Evolutionary conservation across 2,888 invertebrate species (phyloP).

Genomic region (Leptopterna dolabrata): DNA sequence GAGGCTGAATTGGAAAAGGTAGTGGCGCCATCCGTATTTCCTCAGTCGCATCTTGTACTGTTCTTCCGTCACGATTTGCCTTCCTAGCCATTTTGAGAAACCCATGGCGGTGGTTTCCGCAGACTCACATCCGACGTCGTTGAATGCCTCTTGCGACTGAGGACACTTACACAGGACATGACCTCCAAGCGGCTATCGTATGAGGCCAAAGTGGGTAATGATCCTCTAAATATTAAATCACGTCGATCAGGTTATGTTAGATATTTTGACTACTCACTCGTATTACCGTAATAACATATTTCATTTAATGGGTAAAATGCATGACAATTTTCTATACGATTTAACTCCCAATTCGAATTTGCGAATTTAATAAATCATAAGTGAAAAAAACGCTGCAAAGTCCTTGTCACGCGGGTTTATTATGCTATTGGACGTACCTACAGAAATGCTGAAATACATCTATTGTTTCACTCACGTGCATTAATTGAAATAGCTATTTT

Average conservation of each 20-base stretch:
- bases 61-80: background rate
- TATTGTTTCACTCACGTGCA: too few species aligned
- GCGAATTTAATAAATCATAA: too few species aligned
- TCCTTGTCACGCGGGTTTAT: too few species aligned
- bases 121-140: background rate
- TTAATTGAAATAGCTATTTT: too few species aligned
- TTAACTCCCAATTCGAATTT: too few species aligned
- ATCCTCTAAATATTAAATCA: background rate
- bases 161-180: background rate
- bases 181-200: background rate
- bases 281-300: too few species aligned
- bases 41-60: background rate
- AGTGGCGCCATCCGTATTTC: constrained; percentile 16
- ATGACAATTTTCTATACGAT: too few species aligned
- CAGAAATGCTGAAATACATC: too few species aligned
- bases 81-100: background rate
- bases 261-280: too few species aligned
- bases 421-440: too few species aligned
- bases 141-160: background rate
- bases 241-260: background rate
- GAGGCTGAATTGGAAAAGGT: constrained; percentile 34
- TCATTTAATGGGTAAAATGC: too few species aligned
- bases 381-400: too few species aligned
- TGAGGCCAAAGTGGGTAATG: background rate
- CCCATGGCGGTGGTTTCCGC: background rate